Base-by-base conservation (phyloP, 2,113 vertebrate genomes). In the Paraplagusia blochii region DNA sequence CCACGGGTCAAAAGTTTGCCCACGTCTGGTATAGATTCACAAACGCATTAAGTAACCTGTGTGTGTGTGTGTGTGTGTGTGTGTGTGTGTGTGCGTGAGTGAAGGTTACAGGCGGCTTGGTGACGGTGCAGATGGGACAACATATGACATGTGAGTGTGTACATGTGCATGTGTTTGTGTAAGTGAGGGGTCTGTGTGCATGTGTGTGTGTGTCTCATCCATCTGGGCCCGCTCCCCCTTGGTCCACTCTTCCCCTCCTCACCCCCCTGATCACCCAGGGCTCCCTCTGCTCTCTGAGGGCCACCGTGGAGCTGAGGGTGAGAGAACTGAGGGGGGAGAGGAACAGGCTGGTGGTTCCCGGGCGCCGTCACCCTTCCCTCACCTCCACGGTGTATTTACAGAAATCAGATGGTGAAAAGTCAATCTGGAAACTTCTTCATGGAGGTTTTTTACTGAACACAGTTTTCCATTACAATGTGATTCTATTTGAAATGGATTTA, bases 61-160 rank as follows among this genome's bases (percentile, higher is more conserved):
- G 38, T 77, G 58, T 65, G 63, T 38, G 58, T 57, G 33, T 74
- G 63, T 63, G 49, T 63, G 68, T 52, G 29, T 17, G 11, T 50
- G 42, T 69, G 29, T 61, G 48, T 72, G 40, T 74, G 66, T 53
- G 15, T 56, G n/a, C n/a, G n/a, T n/a, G n/a, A n/a, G n/a, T n/a
- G n/a, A n/a, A n/a, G 89, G 89, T 91, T 88, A 82, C 76, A 87
- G 87, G 87, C 85, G 82, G 85, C 85, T 85, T 83, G 84, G 87
- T 89, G 86, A 88, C 79, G 59, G 86, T 89, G 84, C 90, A 91
- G 90, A 91, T 91, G 90, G 90, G 90, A 89, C 84, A 91, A 88
- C 89, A 91, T 91, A 91, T 91, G 90, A 91, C 90, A 90, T 84
- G 86, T 86, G 89, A 90, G 69, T 53, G 79, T 4, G 69, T 60